Evolutionary conservation across 2,888 invertebrate genomes (phyloP).

Genomic region (Orthonevra nobilis): DNA sequence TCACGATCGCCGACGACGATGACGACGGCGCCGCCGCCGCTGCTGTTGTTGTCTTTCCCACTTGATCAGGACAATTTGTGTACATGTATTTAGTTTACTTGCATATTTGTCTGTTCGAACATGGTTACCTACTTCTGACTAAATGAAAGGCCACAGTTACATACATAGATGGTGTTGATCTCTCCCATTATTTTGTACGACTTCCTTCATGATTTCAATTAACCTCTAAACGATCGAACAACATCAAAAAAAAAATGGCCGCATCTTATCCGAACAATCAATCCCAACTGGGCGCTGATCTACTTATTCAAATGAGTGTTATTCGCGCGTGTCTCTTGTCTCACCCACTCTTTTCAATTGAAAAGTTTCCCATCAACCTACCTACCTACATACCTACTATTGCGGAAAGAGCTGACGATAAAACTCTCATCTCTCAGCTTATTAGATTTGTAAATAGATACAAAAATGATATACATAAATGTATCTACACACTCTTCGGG

Average conservation of each 20-base stretch:
- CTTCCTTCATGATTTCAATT: too few relatives aligned
- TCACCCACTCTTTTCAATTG: too few relatives aligned
- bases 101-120: too few relatives aligned
- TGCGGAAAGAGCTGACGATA: constrained; percentile 11
- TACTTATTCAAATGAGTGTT: background rate
- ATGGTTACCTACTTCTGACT: constrained; percentile 30
- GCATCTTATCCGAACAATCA: too few relatives aligned
- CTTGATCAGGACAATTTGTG: constrained; percentile 56
- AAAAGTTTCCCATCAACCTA: background rate
- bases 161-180: background rate
- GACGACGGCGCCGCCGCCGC: constrained; percentile 12
- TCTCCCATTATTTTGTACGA: too few relatives aligned
- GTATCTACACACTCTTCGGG: constrained; percentile 19
- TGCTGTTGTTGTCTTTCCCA: too few relatives aligned
- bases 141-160: constrained; percentile 8
- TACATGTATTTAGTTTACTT: too few relatives aligned
- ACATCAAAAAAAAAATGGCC: too few relatives aligned
- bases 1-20: constrained; percentile 30
- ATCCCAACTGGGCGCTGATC: too few relatives aligned
- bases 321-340: background rate
- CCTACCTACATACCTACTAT: too few relatives aligned
- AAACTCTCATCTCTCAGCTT: constrained; percentile 5
- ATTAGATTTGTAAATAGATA: background rate
- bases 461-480: background rate
- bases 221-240: too few relatives aligned